phyloP scores from a whole-genome alignment of 2,888 invertebrate species.

The Lampropteryx suffumata region DNA sequence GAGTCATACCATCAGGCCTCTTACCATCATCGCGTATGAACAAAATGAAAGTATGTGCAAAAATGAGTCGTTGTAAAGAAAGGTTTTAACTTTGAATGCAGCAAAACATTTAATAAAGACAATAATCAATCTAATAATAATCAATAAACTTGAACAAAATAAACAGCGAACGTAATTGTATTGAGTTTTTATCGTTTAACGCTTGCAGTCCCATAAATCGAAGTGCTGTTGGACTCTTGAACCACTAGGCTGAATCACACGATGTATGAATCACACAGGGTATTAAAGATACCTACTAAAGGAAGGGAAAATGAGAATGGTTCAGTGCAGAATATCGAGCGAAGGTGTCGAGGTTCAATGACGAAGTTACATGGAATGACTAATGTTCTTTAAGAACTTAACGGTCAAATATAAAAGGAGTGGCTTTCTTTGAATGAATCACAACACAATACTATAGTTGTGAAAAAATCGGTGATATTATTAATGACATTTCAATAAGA shows the following conservation, averaged over 20 bases:
- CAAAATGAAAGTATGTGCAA: no score
- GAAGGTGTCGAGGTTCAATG: neutral
- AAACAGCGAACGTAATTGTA: slow-evolving; percentile 11
- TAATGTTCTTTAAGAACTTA: no score
- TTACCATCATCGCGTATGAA: no score
- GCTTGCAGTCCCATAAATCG: slow-evolving; percentile 29
- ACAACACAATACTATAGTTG: no score
- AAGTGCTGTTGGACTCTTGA: slow-evolving; percentile 17
- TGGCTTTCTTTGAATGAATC: no score
- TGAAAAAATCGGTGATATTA: no score
- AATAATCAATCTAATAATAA: slow-evolving; percentile 28
- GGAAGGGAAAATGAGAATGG: slow-evolving; percentile 3
- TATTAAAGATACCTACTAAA: slow-evolving; percentile 9
- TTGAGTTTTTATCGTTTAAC: slow-evolving; percentile 19
- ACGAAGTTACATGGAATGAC: neutral
- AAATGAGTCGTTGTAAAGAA: no score
- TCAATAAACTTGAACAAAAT: slow-evolving; percentile 10
- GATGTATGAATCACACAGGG: slow-evolving; percentile 24
- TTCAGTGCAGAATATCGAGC: neutral
- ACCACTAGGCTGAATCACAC: slow-evolving; percentile 22
- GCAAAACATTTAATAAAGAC: neutral
- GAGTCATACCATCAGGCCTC: no score
- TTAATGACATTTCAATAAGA: no score
- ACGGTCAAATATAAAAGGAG: no score
- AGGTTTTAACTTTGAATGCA: no score